phyloP scores from a whole-genome alignment of 2,888 invertebrate species.

The Protonemura montana region DNA sequence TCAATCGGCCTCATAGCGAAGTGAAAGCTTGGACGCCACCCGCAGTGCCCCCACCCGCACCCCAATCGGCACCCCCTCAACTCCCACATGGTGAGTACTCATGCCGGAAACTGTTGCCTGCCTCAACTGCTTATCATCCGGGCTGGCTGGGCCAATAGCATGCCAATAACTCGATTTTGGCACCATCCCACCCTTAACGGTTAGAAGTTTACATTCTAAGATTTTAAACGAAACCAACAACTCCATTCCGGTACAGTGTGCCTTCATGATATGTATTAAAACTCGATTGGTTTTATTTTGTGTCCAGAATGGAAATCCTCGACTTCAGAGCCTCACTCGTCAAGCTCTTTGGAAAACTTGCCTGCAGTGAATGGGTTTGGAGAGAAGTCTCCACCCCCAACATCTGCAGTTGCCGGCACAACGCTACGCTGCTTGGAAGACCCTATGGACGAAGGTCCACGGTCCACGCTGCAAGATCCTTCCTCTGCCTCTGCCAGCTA shows the following conservation, averaged over 20 bases:
- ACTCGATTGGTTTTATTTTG: no score
- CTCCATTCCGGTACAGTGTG: no score
- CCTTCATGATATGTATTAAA: no score
- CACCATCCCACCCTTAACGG: no score
- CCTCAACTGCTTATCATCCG: no score
- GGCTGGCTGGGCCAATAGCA: no score
- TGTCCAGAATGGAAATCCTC: slow-evolving; percentile 54
- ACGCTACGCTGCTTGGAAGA: slow-evolving; percentile 65
- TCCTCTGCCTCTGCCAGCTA: slow-evolving; percentile 51
- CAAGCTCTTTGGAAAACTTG: slow-evolving; percentile 53
- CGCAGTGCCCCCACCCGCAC: slow-evolving; percentile 68
- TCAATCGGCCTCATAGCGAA: slow-evolving; percentile 88
- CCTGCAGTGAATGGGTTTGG: neutral
- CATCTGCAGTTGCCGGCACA: slow-evolving; percentile 59
- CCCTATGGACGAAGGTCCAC: slow-evolving; percentile 54
- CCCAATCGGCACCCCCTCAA: slow-evolving; percentile 73
- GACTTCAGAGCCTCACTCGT: slow-evolving; percentile 52
- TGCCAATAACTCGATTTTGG: no score
- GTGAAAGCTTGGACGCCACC: slow-evolving; percentile 78
- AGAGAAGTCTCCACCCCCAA: slow-evolving; percentile 49
- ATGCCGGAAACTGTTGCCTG: no score
- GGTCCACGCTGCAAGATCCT: slow-evolving; percentile 47
- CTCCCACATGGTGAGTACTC: slow-evolving; percentile 56
- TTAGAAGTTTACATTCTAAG: no score
- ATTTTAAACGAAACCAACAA: no score